Percentiles rank a stretch among this genome's conserved stretches.
These are phyloP conservation scores for Sphaerophoria rueppellii DNA, from an alignment of 2,888 invertebrate genomes.

Conservation along the genomic window DNA sequence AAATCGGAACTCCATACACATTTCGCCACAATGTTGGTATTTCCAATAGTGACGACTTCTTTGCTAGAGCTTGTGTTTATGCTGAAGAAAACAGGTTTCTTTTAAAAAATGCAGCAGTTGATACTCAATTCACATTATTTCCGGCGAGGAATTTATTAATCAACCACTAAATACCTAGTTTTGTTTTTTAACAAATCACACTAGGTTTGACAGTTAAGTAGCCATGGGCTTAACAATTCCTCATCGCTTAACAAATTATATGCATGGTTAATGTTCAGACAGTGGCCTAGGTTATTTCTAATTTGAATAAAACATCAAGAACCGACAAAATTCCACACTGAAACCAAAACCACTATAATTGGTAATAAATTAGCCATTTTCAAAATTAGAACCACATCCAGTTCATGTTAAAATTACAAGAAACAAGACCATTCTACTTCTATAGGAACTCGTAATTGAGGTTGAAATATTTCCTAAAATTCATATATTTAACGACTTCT, in stretches of 20 bases:
- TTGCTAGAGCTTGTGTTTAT: too few relatives aligned
- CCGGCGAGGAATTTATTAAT: too few relatives aligned
- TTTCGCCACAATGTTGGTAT: too few relatives aligned
- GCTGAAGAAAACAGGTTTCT: too few relatives aligned
- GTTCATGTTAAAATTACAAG: background rate
- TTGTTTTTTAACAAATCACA: too few relatives aligned
- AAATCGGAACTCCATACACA: too few relatives aligned
- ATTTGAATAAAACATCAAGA: conserved; percentile 23
- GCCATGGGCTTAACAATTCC: conserved; percentile 8
- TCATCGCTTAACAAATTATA: conserved; percentile 14
- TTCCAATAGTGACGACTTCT: too few relatives aligned
- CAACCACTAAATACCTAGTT: too few relatives aligned
- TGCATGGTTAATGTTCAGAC: conserved; percentile 12
- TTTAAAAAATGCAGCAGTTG: too few relatives aligned
- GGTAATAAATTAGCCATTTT: background rate
- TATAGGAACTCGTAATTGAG: background rate
- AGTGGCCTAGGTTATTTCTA: conserved; percentile 17
- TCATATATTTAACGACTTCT: background rate
- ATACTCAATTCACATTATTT: too few relatives aligned
- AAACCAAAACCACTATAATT: background rate
- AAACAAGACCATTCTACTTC: background rate
- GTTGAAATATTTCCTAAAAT: conserved; percentile 5
- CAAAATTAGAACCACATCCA: background rate
- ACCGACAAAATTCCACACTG: background rate
- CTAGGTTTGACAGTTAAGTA: background rate